Evolutionary conservation across 2,888 invertebrate genomes (phyloP), one percentile per base, ranked within the genome.

Genomic region (Cordilura impudica): DNA sequence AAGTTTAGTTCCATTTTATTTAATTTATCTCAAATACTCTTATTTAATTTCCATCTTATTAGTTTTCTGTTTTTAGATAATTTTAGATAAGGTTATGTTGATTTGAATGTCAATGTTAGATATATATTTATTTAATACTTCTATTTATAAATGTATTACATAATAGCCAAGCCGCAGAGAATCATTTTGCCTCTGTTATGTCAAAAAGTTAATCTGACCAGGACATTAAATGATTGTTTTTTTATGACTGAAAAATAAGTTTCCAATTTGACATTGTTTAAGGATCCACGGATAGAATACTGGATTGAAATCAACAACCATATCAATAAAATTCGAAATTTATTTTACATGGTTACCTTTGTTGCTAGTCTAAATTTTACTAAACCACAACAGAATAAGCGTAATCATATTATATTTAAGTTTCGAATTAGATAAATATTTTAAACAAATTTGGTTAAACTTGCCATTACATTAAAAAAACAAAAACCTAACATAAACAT

Each of bases 401-500:
- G 7, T 35, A 35, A 2, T 35, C 12, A 35, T 35, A 4, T 35
- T 10, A 35, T 39, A 39, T n/a, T 39, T 3, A 31, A 39, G n/a
- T 39, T 39, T 39, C 35, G 35, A 39, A 39, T 39, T 26, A 26
- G 26, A 4, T 26, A 39, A 31, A 19, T 56, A 56, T 56, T 19
- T 8, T 47, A 61, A 43, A 35, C 18, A 29, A 16, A 16, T 54
- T 53, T 54, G 31, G 21, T 47, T 61, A 12, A 63, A 58, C 19
- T 39, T 65, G 60, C 26, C 39, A 66, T 60, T 65, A 18, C 14
- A 54, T n/a, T 10, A 65, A 56, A n/a, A 66, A 47, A 45, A 21
- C 47, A 69, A 60, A 66, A 58, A 47, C 65, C 65, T 74, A 60
- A 26, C 39, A 51, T 71, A 19, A 75, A 79, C 79, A 49, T 67